Base-by-base conservation (phyloP, 2,888 invertebrate genomes). In the Cryptosula pallasiana region DNA sequence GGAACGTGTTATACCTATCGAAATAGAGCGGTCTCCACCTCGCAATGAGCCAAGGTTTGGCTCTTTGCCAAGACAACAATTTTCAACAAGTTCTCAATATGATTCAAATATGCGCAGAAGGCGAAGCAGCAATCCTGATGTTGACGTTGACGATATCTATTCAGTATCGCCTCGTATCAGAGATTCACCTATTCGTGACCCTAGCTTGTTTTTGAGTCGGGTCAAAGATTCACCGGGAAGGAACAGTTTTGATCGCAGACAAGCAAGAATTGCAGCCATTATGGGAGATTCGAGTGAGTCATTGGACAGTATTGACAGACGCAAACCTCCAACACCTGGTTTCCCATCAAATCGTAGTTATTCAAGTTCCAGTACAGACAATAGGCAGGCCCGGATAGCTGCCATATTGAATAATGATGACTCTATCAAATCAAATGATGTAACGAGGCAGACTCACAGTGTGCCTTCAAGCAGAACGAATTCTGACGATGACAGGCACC, bases 191-290 rank as follows among this genome's bases (percentile, higher is more conserved):
- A 45, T 13, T 45, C 45, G 45, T 45, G 45, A 45, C 20, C 45
- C 45, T 45, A 45, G 45, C 20, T 45, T 45, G 20, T 13, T 13
- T 13, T 20, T 45, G 5, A 13, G 45, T 5, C 5, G 20, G 9
- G 20, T 20, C 20, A 45, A 20, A 45, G 45, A 45, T 13, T 45
- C 45, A 45, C 45, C 45, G 20, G 32, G 63, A 32, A 27, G 63
- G 32, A 63, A 13, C 3, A 34, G 63, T 5, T 20, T 63, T 13
- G 63, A 63, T 5, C 27, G 63, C 13, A 63, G 63, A 32, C 63
- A 27, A 3, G 63, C 63, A 34, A 63, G 63, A 32, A 63, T 63
- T 25, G 63, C 63, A 32, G 20, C 63, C 9, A 63, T 63, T 34
- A 63, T 63, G 20, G 63, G 63, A 2, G 63, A 27, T 25, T 63